phyloP scores from a whole-genome alignment of 2,113 vertebrate species.

The Tetrax tetrax region DNA sequence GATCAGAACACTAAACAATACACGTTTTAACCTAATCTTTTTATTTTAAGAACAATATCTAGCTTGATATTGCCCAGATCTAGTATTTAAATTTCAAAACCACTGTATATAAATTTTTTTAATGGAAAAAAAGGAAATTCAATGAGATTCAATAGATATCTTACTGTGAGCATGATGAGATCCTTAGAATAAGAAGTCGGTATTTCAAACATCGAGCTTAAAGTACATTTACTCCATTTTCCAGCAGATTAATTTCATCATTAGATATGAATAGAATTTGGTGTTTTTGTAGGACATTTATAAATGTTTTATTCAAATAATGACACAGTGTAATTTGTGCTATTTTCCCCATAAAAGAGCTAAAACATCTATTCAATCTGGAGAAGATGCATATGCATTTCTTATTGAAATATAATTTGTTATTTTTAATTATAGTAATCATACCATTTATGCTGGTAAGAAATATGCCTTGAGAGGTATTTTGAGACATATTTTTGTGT shows the following conservation, averaged over 20 bases:
- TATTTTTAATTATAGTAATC: neutral
- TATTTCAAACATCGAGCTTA: neutral
- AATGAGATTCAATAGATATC: neutral
- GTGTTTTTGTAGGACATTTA: neutral
- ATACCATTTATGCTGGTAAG: neutral
- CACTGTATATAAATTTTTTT: neutral
- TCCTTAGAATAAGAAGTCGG: neutral
- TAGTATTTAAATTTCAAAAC: neutral
- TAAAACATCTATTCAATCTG: neutral
- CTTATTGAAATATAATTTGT: neutral
- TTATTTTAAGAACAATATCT: neutral
- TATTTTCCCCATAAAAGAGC: neutral
- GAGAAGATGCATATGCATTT: neutral
- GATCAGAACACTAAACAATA: neutral
- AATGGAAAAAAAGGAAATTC: neutral
- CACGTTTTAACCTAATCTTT: neutral
- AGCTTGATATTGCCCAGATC: neutral
- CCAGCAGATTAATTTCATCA: neutral
- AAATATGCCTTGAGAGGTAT: neutral
- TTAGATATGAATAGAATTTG: neutral
- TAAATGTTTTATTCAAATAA: neutral
- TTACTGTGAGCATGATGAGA: neutral
- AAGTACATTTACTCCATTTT: neutral
- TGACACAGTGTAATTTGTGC: neutral
- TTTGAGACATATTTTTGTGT: neutral